Conservation (phyloP, 2,113 vertebrate genomes). For the Scolopax mira region DNA sequence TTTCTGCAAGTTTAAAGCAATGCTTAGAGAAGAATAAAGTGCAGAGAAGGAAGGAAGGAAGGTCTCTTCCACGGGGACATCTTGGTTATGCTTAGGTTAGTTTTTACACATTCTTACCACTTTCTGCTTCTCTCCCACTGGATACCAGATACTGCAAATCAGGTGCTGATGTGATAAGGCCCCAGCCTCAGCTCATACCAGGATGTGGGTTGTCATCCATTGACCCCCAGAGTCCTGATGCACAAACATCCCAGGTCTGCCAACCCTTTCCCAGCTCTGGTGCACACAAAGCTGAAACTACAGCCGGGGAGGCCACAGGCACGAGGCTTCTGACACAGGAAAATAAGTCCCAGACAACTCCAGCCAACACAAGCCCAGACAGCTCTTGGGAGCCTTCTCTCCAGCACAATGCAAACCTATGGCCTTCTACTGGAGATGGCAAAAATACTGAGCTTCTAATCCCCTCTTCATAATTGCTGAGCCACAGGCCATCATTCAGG, state of each 20-base stretch:
- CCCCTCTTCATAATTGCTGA: neutral
- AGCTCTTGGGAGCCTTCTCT: neutral
- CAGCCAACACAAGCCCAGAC: too few relatives aligned
- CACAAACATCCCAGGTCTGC: neutral
- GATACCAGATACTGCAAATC: neutral
- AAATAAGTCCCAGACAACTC: rapidly evolving
- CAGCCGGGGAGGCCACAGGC: neutral
- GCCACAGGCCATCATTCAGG: neutral
- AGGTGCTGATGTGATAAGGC: neutral
- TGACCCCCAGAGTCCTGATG: rapidly evolving
- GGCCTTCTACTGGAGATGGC: neutral
- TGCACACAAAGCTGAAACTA: rapidly evolving
- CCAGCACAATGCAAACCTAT: neutral
- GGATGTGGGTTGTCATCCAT: too few relatives aligned
- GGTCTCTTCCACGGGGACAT: neutral
- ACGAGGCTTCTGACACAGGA: neutral
- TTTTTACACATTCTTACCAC: neutral
- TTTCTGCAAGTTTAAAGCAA: neutral
- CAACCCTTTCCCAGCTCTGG: neutral
- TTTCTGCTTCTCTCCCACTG: neutral
- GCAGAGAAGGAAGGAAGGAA: neutral
- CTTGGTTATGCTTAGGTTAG: neutral
- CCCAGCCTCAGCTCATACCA: neutral
- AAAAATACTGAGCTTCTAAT: neutral
- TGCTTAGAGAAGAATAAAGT: neutral